A percentile compares a stretch with the other conserved stretches of the same genome.
phyloP scores from a whole-genome alignment of 2,888 invertebrate genomes.

The Philopedon plagiatum region DNA sequence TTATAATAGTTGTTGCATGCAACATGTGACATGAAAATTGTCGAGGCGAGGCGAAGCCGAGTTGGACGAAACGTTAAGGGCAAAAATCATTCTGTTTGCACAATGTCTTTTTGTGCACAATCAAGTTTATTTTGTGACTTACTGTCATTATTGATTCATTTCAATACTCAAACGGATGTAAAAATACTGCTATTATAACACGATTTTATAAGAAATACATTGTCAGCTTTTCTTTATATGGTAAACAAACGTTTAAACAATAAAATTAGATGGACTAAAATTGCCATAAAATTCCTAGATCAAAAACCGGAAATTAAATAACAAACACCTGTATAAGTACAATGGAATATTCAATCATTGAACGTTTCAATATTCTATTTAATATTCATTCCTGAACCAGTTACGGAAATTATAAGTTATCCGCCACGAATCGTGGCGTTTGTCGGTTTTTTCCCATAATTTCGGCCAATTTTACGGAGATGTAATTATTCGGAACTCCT shows the following conservation, averaged over 20 bases:
- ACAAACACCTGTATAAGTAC: background rate
- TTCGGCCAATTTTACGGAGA: constrained; percentile 31
- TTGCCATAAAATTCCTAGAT: background rate
- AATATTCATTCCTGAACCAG: background rate
- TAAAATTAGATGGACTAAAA: background rate
- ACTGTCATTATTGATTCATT: too few species aligned
- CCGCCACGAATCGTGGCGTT: background rate
- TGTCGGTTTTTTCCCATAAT: constrained; percentile 37
- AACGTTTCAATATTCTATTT: constrained; percentile 3
- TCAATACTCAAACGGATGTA: too few species aligned
- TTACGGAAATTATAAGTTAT: constrained; percentile 10
- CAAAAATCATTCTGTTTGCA: too few species aligned
- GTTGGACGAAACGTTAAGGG: too few species aligned
- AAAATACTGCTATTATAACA: too few species aligned
- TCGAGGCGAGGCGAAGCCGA: too few species aligned
- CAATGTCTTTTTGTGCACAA: too few species aligned
- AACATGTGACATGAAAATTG: too few species aligned
- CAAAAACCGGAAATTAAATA: background rate
- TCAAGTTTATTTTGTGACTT: too few species aligned
- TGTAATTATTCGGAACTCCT: constrained; percentile 32
- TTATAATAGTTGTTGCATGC: too few species aligned
- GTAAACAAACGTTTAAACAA: background rate
- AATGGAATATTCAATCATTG: background rate
- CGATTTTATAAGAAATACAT: too few species aligned
- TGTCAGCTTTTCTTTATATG: too few species aligned